phyloP scores from a whole-genome alignment of 2,113 vertebrate species.

The Paedocypris sp. region DNA sequence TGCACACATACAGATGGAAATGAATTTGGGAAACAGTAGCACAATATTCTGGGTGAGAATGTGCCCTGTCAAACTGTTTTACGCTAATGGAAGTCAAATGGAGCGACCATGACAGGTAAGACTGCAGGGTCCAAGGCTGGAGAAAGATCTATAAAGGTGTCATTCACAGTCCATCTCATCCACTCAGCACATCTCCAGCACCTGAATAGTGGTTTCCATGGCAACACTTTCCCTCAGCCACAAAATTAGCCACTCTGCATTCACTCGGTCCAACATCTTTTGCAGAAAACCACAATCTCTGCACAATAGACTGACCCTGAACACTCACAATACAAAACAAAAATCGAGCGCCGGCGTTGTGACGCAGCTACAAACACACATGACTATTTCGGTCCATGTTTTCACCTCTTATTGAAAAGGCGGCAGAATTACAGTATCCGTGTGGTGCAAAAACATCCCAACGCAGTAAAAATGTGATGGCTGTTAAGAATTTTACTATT shows the following conservation, averaged over 20 bases:
- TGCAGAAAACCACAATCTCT: conserved; percentile 2
- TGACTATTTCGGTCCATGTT: conserved; percentile 26
- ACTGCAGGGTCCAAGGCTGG: not conserved
- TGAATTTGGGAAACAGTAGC: not conserved
- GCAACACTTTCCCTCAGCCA: conserved; percentile 24
- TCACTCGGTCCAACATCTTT: not conserved
- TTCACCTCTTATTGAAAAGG: conserved; percentile 3
- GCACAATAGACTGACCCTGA: conserved; percentile 1
- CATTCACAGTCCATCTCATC: not conserved
- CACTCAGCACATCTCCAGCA: conserved; percentile 13
- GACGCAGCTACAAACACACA: conserved; percentile 19
- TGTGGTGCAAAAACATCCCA: too few species aligned
- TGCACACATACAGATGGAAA: conserved; percentile 33
- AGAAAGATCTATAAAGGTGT: conserved; percentile 12
- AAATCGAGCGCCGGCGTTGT: not conserved
- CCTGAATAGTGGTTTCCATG: conserved; percentile 36
- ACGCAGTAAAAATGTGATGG: too few species aligned
- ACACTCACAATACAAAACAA: not conserved
- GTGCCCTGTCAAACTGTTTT: conserved; percentile 15
- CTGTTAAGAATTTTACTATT: too few species aligned
- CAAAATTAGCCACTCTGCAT: conserved; percentile 7
- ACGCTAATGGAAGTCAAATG: not conserved
- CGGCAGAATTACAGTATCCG: too few species aligned
- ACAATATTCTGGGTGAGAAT: not conserved
- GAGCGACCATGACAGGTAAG: not conserved